Percentiles rank a stretch among this genome's conserved stretches.
phyloP scores from a whole-genome alignment of 1,140 invertebrate genomes.

The Drosophila jambulina region DNA sequence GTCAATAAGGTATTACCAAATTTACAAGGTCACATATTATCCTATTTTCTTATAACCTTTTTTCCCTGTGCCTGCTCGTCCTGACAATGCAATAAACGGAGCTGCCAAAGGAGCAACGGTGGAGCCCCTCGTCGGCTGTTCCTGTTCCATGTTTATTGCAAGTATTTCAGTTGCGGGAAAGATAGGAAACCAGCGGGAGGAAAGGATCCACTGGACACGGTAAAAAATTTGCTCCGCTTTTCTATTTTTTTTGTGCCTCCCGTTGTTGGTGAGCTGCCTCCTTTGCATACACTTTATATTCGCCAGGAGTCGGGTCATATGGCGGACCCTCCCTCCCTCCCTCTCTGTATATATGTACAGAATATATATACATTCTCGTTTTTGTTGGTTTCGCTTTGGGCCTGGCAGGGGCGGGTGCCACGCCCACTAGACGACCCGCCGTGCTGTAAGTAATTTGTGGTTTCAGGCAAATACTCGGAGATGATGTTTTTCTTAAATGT shows the following conservation, averaged over 20 bases:
- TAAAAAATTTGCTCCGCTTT: slow-evolving; percentile 35
- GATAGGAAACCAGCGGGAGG: slow-evolving; percentile 39
- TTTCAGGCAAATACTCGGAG: slow-evolving; percentile 80
- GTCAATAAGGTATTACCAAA: no score
- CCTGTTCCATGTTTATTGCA: slow-evolving; percentile 77
- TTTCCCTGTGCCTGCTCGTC: slow-evolving; percentile 36
- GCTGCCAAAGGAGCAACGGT: slow-evolving; percentile 67
- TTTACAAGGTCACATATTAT: neutral
- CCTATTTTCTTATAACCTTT: neutral
- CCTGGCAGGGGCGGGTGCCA: slow-evolving; percentile 24
- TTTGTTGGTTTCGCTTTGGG: slow-evolving; percentile 27
- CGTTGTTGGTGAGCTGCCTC: slow-evolving; percentile 57
- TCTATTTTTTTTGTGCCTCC: slow-evolving; percentile 24
- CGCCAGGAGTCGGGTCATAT: slow-evolving; percentile 47
- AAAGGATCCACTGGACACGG: slow-evolving; percentile 55
- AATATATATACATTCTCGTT: slow-evolving; percentile 26
- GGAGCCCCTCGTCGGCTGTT: slow-evolving; percentile 19
- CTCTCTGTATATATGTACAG: slow-evolving; percentile 1
- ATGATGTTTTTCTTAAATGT: slow-evolving; percentile 84
- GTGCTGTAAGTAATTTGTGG: slow-evolving; percentile 83
- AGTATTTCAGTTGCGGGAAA: slow-evolving; percentile 69
- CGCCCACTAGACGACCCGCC: slow-evolving; percentile 73
- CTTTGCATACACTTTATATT: slow-evolving; percentile 70
- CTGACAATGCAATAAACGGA: slow-evolving; percentile 80
- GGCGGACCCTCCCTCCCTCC: slow-evolving; percentile 2